Evolutionary conservation across 2,888 invertebrate species (phyloP).

Genomic region (Drosophila mimetica): DNA sequence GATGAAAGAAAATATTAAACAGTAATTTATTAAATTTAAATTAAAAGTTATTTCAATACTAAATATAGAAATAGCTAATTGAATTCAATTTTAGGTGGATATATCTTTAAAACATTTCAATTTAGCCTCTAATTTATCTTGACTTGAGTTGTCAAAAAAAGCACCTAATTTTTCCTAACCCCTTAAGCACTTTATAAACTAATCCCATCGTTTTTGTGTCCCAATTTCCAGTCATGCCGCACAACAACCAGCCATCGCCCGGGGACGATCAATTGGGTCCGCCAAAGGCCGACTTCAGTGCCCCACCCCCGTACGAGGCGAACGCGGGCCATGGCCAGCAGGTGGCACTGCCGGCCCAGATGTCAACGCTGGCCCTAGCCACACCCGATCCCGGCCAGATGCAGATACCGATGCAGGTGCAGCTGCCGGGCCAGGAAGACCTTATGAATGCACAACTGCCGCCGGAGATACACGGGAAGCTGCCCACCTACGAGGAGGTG

Average conservation of each 20-base stretch:
- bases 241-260: constrained; percentile 62
- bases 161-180: neutral
- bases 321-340: constrained; percentile 57
- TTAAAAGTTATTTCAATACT: neutral
- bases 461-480: constrained; percentile 87
- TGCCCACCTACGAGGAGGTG: constrained; percentile 96
- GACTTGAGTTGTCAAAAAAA: neutral
- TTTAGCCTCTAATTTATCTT: neutral
- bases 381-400: constrained; percentile 37
- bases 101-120: neutral
- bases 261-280: constrained; percentile 88
- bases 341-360: constrained; percentile 45
- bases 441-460: constrained; percentile 47
- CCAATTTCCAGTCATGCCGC: constrained; percentile 61
- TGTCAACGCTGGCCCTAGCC: constrained; percentile 76
- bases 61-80: neutral
- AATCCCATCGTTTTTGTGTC: neutral
- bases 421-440: constrained; percentile 33
- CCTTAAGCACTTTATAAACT: neutral
- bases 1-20: neutral
- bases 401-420: constrained; percentile 21
- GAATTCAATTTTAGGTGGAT: neutral
- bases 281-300: constrained; percentile 92
- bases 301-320: constrained; percentile 95
- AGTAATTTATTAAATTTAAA: neutral